These are phyloP conservation scores for Catharus ustulatus DNA, from an alignment of 2,797 vertebrate species.

Conservation along the genomic window DNA sequence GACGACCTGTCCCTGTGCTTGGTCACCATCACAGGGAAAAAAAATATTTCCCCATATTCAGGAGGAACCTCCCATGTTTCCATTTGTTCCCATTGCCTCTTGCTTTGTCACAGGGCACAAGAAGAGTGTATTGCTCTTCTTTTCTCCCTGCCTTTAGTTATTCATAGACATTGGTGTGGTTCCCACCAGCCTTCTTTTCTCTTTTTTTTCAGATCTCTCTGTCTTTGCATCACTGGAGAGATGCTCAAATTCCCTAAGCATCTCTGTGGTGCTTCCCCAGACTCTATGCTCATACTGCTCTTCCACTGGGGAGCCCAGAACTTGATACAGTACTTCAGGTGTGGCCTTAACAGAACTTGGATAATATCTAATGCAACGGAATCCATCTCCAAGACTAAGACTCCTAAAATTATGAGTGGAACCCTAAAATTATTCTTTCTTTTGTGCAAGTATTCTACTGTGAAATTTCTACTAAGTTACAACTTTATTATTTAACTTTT, in stretches of 20 bases:
- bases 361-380: neutral
- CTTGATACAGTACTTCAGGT: neutral
- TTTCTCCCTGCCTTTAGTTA: neutral
- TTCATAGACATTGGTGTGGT: neutral
- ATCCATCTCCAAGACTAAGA: neutral
- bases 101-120: neutral
- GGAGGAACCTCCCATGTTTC: neutral
- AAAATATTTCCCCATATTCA: neutral
- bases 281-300: neutral
- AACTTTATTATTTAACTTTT: neutral
- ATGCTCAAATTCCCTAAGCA: neutral
- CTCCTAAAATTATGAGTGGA: neutral
- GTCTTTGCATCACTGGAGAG: neutral
- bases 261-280: neutral
- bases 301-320: neutral
- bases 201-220: neutral
- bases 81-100: neutral
- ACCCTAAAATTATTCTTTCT: neutral
- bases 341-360: neutral
- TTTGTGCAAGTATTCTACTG: neutral
- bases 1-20: neutral
- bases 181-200: fast-evolving
- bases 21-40: neutral
- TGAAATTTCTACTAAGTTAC: neutral
- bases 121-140: neutral